Evolutionary conservation across 2,797 vertebrate genomes (phyloP).

Genomic region (Benthosema pterotum): DNA sequence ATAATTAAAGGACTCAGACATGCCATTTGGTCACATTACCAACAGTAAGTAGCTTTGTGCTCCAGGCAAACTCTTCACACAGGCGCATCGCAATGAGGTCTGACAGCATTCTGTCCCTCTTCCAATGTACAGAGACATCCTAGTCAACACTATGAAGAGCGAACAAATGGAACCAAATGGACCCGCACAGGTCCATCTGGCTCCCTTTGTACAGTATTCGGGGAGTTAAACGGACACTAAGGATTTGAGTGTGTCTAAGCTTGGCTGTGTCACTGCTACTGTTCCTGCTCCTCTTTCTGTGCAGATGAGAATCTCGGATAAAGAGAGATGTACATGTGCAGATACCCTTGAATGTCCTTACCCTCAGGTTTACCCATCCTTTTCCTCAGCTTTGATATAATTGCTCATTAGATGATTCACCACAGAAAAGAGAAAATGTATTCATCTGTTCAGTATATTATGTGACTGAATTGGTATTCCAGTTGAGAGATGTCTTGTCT

Average conservation of each 20-base stretch:
- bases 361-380: too few species aligned
- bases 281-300: constrained; percentile 40
- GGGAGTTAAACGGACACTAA: too few species aligned
- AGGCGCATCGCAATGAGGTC: constrained; percentile 47
- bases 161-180: too few species aligned
- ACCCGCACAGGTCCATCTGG: too few species aligned
- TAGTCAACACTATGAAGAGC: constrained; percentile 14
- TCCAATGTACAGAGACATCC: constrained; percentile 52
- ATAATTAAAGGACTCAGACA: constrained; percentile 52
- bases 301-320: constrained; percentile 52
- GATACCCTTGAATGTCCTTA: constrained; percentile 21
- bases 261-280: constrained; percentile 54
- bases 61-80: constrained; percentile 41
- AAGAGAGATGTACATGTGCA: constrained; percentile 36
- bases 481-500: constrained; percentile 20
- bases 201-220: too few species aligned
- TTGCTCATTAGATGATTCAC: constrained; percentile 51
- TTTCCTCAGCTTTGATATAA: constrained; percentile 36
- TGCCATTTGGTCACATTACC: constrained; percentile 41
- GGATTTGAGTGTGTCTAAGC: neutral
- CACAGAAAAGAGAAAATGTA: constrained; percentile 18
- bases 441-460: constrained; percentile 5
- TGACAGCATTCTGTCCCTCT: constrained; percentile 59
- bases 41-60: constrained; percentile 67
- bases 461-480: constrained; percentile 6